A percentile compares a stretch with the other conserved stretches of the same genome.
Evolutionary conservation across 2,113 vertebrate genomes (phyloP).

Genomic region (Merops nubicus): DNA sequence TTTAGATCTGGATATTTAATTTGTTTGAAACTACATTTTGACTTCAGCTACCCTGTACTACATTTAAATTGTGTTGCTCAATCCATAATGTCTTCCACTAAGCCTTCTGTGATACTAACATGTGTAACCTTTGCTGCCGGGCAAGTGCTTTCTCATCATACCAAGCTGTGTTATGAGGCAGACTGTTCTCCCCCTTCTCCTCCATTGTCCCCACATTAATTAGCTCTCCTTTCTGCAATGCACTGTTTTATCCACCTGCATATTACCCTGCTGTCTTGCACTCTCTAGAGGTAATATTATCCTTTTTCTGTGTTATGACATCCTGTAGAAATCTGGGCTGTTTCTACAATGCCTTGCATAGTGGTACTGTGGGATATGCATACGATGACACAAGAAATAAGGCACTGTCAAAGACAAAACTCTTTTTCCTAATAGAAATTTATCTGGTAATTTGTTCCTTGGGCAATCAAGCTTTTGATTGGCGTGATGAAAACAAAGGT

Average conservation of each 20-base stretch:
- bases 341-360: not conserved
- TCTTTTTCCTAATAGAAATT: not conserved
- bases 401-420: not conserved
- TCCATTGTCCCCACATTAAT: not conserved
- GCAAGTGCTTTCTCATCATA: not conserved
- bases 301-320: not conserved
- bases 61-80: not conserved
- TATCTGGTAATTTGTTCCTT: conserved; percentile 43
- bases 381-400: not conserved
- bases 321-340: not conserved
- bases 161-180: not conserved
- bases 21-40: not conserved
- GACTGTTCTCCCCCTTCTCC: not conserved
- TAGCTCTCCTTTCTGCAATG: not conserved
- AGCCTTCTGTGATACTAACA: not conserved
- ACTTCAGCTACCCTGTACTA: not conserved
- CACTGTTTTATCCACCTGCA: not conserved
- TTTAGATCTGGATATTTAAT: not conserved
- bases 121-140: not conserved
- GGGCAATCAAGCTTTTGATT: conserved; percentile 52
- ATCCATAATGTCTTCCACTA: not conserved
- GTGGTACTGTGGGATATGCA: not conserved
- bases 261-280: not conserved
- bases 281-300: not conserved
- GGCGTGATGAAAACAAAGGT: conserved; percentile 48